Evolutionary conservation across 2,888 invertebrate species (phyloP), one percentile per base, ranked within the genome.

Genomic region (Drosophila subquinaria): DNA sequence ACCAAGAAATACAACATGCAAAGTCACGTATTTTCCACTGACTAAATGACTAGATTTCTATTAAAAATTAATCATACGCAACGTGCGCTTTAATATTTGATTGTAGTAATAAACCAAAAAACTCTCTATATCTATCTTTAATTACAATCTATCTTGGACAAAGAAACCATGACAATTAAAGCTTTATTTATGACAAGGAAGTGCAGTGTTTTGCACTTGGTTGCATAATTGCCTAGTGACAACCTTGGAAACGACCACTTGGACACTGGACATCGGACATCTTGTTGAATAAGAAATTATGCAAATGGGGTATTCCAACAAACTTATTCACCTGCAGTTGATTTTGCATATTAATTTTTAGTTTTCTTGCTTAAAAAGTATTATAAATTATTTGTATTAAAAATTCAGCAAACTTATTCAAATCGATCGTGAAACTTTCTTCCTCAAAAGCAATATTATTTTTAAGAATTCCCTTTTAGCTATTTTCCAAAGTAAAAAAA

Each of bases 151-250:
- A 17, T 42, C 36, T 27, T 40, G 38, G 15, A 36, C 33, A 43
- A 3, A 55, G 51, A 35, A 65, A 36, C 50, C 64, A 56, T 47
- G 57, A 69, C 69, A 85, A 83, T 85, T 88, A 77, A 73, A 83
- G 88, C 70, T 77, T 83, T 69, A 69, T 73, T 79, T 79, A 79
- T 67, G 55, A 40, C 55, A 63, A 33, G 48, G 61, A 51, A 62
- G 17, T 67, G 79, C 70, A 67, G 50, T 47, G 55, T 42, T 67
- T 71, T 53, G 38, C 66, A 51, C 68, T 67, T 48, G 64, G 48
- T 13, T 61, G 63, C 68, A 73, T 57, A 64, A 68, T 68, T 76
- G 53, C 23, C 57, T 27, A 61, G 36, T 36, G 30, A 38, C 5
- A 45, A 2, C 23, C 30, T 42, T 47, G 55, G n/a, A 17, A 17